phyloP scores from a whole-genome alignment of 2,797 vertebrate genomes.

The Cygnus olor region DNA sequence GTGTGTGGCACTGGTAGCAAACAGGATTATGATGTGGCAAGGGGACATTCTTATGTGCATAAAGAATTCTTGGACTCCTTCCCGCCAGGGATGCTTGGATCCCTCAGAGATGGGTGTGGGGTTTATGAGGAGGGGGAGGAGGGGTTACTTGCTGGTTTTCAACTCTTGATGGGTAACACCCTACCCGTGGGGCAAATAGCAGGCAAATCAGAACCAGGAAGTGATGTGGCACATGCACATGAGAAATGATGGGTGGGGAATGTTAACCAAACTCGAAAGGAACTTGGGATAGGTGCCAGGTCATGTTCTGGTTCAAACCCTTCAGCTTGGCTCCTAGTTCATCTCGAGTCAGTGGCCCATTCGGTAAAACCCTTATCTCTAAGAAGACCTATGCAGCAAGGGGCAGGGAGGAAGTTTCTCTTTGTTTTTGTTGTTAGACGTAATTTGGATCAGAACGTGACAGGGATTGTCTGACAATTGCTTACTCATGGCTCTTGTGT shows the following conservation, averaged over 20 bases:
- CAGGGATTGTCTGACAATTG: not conserved
- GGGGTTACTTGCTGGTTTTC: conserved; percentile 56
- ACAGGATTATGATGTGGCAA: conserved; percentile 68
- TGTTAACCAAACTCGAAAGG: conserved; percentile 60
- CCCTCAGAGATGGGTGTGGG: conserved; percentile 73
- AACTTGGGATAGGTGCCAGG: conserved; percentile 63
- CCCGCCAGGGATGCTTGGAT: conserved; percentile 68
- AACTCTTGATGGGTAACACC: conserved; percentile 64
- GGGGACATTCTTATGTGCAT: conserved; percentile 70
- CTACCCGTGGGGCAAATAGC: conserved; percentile 72
- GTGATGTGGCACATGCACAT: conserved; percentile 67
- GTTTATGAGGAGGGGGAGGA: conserved; percentile 72
- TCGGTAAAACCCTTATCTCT: not conserved
- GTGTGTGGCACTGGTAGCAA: conserved; percentile 70
- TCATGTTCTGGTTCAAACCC: conserved; percentile 40
- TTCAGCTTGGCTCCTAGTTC: conserved; percentile 18
- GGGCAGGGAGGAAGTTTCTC: not conserved
- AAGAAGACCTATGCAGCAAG: not conserved
- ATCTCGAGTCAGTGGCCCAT: not conserved
- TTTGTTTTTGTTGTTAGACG: not conserved
- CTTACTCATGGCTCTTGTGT: not conserved
- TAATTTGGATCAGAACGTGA: rapidly evolving
- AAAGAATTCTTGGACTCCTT: conserved; percentile 72
- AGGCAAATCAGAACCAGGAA: conserved; percentile 71
- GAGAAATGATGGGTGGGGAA: conserved; percentile 69